Evolutionary conservation across 2,888 invertebrate species (phyloP).

Genomic region (Cacoxenus indagator): DNA sequence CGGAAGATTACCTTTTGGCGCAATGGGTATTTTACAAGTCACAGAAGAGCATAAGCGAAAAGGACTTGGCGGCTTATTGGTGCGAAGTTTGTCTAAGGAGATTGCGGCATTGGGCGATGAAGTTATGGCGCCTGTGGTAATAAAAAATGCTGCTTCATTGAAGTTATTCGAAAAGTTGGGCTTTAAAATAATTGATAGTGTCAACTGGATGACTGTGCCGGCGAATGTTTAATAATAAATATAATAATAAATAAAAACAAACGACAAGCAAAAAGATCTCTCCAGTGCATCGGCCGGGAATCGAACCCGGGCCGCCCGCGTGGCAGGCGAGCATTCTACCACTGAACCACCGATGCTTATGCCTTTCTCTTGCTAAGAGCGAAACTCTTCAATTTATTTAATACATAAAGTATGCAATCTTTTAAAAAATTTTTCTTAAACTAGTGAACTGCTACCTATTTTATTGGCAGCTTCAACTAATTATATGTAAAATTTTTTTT

Average conservation of each 20-base stretch:
- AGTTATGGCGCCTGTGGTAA: conserved; percentile 34
- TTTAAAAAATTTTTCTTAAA: too few species aligned
- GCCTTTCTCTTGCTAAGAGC: neutral
- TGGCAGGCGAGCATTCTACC: conserved; percentile 65
- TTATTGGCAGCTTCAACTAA: too few species aligned
- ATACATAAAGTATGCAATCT: too few species aligned
- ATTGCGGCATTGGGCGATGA: conserved; percentile 31
- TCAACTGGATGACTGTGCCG: conserved; percentile 24
- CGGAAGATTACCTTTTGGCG: conserved; percentile 29
- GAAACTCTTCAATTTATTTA: too few species aligned
- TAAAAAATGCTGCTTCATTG: conserved; percentile 29
- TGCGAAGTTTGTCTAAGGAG: conserved; percentile 34
- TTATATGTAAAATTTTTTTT: too few species aligned
- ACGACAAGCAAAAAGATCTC: neutral
- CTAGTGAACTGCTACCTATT: too few species aligned
- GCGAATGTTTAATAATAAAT: neutral
- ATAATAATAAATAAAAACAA: neutral
- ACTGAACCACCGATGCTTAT: conserved; percentile 58
- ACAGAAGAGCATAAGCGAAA: conserved; percentile 30
- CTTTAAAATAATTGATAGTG: conserved; percentile 35
- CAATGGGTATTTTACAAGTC: conserved; percentile 39
- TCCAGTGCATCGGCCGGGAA: conserved; percentile 59
- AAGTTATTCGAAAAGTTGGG: conserved; percentile 41
- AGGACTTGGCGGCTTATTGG: conserved; percentile 36
- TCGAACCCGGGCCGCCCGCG: conserved; percentile 64